Percentiles rank a stretch among this genome's conserved stretches.
Evolutionary conservation across 2,888 invertebrate species (phyloP).

Genomic region (Ptychoptera contaminata): DNA sequence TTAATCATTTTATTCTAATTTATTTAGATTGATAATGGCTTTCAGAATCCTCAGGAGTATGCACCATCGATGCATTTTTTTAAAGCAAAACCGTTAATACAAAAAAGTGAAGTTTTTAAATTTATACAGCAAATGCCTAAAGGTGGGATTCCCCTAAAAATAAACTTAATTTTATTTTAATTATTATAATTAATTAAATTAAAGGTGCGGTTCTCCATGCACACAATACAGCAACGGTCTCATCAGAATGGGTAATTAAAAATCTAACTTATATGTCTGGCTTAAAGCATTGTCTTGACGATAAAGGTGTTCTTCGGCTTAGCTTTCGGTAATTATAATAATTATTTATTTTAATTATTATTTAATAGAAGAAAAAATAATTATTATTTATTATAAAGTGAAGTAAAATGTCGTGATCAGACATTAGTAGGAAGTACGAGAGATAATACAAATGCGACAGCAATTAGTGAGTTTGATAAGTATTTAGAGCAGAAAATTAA

Average conservation of each 20-base stretch:
- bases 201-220: conserved; percentile 35
- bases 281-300: conserved; percentile 19
- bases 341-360: background rate
- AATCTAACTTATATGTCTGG: conserved; percentile 35
- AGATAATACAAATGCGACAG: conserved; percentile 13
- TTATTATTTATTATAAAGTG: background rate
- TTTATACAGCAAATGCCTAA: conserved; percentile 41
- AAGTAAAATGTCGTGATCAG: background rate
- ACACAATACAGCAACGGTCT: conserved; percentile 36
- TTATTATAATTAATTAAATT: background rate
- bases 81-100: conserved; percentile 32
- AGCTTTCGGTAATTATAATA: background rate
- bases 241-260: conserved; percentile 33
- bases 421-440: too few species aligned
- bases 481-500: conserved; percentile 39
- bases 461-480: conserved; percentile 35
- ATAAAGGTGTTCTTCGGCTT: conserved; percentile 16
- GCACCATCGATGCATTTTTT: conserved; percentile 40
- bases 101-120: conserved; percentile 36
- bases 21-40: background rate
- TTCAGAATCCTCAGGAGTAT: conserved; percentile 23
- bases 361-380: background rate
- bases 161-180: background rate
- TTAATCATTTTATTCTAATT: background rate
- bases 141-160: conserved; percentile 32